phyloP scores from a whole-genome alignment of 64 coral and sea anemone species.

The Platygyra sinensis region DNA sequence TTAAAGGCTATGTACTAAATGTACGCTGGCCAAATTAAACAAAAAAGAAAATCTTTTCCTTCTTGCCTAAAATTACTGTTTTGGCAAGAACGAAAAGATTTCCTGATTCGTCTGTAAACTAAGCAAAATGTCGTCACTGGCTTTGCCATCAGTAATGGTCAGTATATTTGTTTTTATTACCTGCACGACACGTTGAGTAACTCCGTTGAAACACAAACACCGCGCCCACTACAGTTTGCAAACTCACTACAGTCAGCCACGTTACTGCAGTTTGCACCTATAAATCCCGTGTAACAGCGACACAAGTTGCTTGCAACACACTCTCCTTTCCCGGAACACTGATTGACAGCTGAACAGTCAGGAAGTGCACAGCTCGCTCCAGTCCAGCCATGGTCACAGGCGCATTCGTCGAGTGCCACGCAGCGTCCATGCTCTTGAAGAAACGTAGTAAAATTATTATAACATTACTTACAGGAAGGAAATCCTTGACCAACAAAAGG shows the following conservation, averaged over 20 bases:
- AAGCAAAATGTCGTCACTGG: no score
- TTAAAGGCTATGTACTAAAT: no score
- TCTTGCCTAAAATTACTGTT: no score
- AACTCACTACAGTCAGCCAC: slow-evolving; percentile 33
- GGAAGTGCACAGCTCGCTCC: slow-evolving; percentile 59
- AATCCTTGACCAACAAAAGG: no score
- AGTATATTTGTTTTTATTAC: not conserved
- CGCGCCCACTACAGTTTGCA: slow-evolving; percentile 52
- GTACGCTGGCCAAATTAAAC: no score
- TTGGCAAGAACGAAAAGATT: no score
- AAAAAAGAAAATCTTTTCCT: no score
- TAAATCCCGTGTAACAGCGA: slow-evolving; percentile 52
- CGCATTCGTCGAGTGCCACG: slow-evolving; percentile 32
- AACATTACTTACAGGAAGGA: not conserved
- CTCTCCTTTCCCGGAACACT: slow-evolving; percentile 57
- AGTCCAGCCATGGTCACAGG: slow-evolving; percentile 54
- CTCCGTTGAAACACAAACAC: slow-evolving; percentile 19
- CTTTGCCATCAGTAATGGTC: no score
- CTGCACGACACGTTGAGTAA: slow-evolving; percentile 43
- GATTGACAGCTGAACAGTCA: slow-evolving; percentile 54
- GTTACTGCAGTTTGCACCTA: slow-evolving; percentile 22
- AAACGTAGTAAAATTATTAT: not conserved
- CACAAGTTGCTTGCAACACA: slow-evolving; percentile 47
- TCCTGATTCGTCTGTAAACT: no score
- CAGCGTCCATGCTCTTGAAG: slow-evolving; percentile 48